These are phyloP conservation scores for Rotaria sp. DNA, from an alignment of 2,888 invertebrate genomes.

Conservation along the genomic window DNA sequence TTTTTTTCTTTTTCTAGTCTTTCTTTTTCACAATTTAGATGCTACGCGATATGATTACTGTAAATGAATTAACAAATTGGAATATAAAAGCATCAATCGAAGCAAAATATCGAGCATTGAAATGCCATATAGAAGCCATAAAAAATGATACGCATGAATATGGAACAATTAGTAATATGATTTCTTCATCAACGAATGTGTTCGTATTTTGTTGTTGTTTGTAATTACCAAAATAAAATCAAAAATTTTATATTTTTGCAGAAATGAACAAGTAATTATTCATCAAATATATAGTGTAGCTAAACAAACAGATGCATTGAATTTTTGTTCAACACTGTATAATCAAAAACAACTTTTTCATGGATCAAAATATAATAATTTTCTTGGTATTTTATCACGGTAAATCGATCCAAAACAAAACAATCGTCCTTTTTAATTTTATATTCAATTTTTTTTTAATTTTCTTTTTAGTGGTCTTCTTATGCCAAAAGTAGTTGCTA, in stretches of 20 bases:
- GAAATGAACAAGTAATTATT: slow-evolving; percentile 31
- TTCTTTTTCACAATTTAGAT: slow-evolving; percentile 43
- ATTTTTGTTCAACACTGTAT: slow-evolving; percentile 45
- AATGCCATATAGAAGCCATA: slow-evolving; percentile 46
- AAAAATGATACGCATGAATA: neutral
- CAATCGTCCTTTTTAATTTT: neutral
- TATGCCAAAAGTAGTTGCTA: slow-evolving; percentile 51
- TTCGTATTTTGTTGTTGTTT: neutral
- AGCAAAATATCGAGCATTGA: slow-evolving; percentile 49
- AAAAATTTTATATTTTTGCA: neutral
- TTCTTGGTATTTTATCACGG: slow-evolving; percentile 54
- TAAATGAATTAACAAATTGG: slow-evolving; percentile 52
- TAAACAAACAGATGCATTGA: slow-evolving; percentile 46
- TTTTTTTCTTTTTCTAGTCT: neutral
- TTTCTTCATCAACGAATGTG: slow-evolving; percentile 25
- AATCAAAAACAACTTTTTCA: slow-evolving; percentile 48
- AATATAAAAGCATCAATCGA: slow-evolving; percentile 44
- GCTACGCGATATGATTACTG: slow-evolving; percentile 49
- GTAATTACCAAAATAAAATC: no score
- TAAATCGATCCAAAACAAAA: slow-evolving; percentile 40
- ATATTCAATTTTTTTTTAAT: slow-evolving; percentile 41
- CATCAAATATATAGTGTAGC: slow-evolving; percentile 46
- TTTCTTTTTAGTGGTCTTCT: slow-evolving; percentile 49
- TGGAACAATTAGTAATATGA: neutral
- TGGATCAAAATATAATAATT: slow-evolving; percentile 49